These are phyloP conservation scores for Catagonus wagneri DNA, from an alignment of 2,113 vertebrate genomes.

Conservation along the genomic window DNA sequence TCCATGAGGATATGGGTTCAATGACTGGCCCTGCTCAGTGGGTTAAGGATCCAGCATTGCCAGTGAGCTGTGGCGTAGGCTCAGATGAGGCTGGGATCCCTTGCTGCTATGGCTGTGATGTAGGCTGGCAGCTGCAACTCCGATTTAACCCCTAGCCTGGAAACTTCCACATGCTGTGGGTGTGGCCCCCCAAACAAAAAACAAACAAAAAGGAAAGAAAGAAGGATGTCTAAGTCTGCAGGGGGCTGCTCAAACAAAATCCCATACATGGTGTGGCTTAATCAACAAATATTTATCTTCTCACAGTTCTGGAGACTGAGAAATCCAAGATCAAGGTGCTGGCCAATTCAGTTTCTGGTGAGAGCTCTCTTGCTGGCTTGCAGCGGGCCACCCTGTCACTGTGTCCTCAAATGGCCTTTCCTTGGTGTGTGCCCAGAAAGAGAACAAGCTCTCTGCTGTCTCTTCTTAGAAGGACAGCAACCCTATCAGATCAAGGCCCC, in stretches of 20 bases:
- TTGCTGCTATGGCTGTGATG: too few species aligned
- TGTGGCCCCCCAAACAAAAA: too few species aligned
- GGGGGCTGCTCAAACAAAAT: not conserved
- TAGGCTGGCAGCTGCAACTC: too few species aligned
- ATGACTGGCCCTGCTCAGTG: too few species aligned
- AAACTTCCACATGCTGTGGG: too few species aligned
- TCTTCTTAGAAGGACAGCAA: not conserved
- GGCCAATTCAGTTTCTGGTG: not conserved
- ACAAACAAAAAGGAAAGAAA: not conserved
- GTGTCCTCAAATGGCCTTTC: not conserved
- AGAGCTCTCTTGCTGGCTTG: not conserved
- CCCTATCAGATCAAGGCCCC: not conserved
- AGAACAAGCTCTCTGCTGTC: not conserved
- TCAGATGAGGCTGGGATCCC: too few species aligned
- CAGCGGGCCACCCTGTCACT: not conserved
- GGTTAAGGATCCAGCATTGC: too few species aligned
- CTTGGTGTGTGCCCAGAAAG: not conserved
- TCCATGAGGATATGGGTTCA: too few species aligned
- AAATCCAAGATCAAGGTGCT: not conserved
- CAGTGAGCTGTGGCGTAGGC: too few species aligned
- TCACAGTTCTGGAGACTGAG: not conserved
- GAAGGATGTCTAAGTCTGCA: not conserved
- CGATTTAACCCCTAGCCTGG: too few species aligned
- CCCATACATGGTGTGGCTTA: not conserved
- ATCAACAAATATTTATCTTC: not conserved